These are phyloP conservation scores for Murina feae DNA, from an alignment of 2,113 vertebrate species.

Conservation along the genomic window DNA sequence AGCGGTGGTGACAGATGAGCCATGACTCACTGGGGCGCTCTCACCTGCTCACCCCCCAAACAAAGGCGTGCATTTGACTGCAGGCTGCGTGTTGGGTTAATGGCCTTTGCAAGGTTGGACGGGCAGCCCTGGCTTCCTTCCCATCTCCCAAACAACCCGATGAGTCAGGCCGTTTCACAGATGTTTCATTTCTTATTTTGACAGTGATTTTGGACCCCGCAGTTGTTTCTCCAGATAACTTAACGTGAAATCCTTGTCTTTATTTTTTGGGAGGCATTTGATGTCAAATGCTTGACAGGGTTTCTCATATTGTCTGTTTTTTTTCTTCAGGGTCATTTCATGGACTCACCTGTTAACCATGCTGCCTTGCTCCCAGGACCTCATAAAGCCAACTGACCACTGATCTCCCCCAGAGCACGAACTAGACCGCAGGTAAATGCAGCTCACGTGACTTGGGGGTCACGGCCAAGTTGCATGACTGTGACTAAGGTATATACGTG, in stretches of 20 bases:
- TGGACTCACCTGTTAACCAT: slow-evolving; percentile 11
- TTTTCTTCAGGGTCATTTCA: slow-evolving; percentile 59
- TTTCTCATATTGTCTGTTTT: slow-evolving; percentile 54
- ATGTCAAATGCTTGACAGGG: background rate
- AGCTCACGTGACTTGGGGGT: fast-evolving
- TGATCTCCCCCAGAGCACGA: background rate
- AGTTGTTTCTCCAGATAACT: background rate
- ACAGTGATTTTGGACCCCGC: background rate
- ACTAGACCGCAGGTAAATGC: slow-evolving; percentile 63
- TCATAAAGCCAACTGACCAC: slow-evolving; percentile 26
- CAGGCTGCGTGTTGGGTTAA: background rate
- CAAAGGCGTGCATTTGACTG: background rate
- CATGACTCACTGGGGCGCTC: background rate
- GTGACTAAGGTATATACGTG: background rate
- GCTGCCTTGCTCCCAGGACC: background rate
- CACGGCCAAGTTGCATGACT: fast-evolving
- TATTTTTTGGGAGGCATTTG: background rate
- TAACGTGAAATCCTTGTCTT: background rate
- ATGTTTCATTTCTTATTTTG: background rate
- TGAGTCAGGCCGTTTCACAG: background rate
- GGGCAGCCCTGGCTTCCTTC: background rate
- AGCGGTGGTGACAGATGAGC: background rate
- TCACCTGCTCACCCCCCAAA: background rate
- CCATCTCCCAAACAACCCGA: background rate
- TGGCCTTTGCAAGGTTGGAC: background rate